Conservation (phyloP, 2,113 vertebrate genomes). For the Geococcyx californianus region DNA sequence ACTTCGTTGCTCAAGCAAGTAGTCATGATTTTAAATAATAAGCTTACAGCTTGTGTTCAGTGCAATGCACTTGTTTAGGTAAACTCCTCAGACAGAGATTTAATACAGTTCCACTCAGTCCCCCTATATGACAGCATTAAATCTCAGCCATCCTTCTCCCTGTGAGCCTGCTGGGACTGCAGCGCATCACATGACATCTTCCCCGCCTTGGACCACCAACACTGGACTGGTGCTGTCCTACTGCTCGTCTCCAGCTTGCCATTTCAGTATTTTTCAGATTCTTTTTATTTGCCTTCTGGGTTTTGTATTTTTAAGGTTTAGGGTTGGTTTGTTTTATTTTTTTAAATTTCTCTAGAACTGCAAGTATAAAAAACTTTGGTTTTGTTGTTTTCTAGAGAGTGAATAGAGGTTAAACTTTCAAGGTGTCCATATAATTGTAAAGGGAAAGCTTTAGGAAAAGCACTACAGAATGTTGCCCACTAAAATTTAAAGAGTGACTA, state of each 20-base stretch:
- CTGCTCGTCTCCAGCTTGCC: background rate
- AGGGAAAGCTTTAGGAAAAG: background rate
- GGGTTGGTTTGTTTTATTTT: accelerated
- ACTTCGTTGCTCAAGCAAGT: background rate
- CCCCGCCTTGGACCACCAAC: background rate
- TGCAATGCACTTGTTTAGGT: background rate
- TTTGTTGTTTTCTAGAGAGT: background rate
- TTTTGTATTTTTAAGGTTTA: background rate
- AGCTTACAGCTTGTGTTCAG: background rate
- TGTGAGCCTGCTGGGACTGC: background rate
- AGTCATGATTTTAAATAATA: background rate
- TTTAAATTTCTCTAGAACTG: background rate
- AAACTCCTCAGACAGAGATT: background rate
- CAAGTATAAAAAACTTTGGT: background rate
- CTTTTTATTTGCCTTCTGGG: background rate
- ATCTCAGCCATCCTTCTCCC: background rate
- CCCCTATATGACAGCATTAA: background rate
- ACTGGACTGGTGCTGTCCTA: background rate
- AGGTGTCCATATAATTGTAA: background rate
- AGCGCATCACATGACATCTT: accelerated
- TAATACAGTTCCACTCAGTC: background rate
- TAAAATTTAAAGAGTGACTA: background rate
- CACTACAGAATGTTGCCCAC: background rate
- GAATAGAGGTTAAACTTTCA: background rate
- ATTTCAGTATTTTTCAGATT: background rate